A percentile compares a stretch with the other conserved stretches of the same genome.
Evolutionary conservation across 2,797 vertebrate species (phyloP).

Genomic region (Cossypha heuglini): DNA sequence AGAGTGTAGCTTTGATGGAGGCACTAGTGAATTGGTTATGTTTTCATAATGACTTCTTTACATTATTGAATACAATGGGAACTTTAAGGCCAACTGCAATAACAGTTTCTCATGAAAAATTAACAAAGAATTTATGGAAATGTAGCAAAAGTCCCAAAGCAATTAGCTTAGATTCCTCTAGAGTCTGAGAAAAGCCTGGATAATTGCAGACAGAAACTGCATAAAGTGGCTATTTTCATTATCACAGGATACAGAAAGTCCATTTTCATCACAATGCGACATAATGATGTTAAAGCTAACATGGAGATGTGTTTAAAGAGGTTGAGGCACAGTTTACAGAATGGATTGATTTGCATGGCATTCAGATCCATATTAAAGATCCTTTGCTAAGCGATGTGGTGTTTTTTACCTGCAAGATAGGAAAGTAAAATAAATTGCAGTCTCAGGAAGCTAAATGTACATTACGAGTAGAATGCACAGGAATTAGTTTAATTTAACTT

Average conservation of each 20-base stretch:
- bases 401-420: slow-evolving; percentile 12
- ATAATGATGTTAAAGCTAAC: slow-evolving; percentile 77
- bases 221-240: slow-evolving; percentile 80
- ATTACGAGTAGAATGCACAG: slow-evolving; percentile 48
- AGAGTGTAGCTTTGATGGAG: slow-evolving; percentile 39
- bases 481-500: slow-evolving; percentile 66
- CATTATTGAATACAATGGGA: slow-evolving; percentile 78
- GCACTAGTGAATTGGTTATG: slow-evolving; percentile 43
- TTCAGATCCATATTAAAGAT: slow-evolving; percentile 50
- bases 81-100: slow-evolving; percentile 75
- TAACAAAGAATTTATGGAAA: slow-evolving; percentile 84
- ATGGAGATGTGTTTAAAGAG: slow-evolving; percentile 65
- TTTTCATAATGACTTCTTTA: slow-evolving; percentile 75
- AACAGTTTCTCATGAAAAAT: slow-evolving; percentile 83
- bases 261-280: slow-evolving; percentile 79
- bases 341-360: slow-evolving; percentile 67
- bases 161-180: slow-evolving; percentile 82
- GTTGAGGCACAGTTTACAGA: slow-evolving; percentile 65
- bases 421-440: slow-evolving; percentile 19
- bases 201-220: slow-evolving; percentile 78
- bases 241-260: slow-evolving; percentile 75
- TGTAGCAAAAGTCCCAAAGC: slow-evolving; percentile 79
- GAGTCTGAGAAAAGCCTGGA: slow-evolving; percentile 76
- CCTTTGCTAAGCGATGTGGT: not conserved
- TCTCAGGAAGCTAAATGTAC: slow-evolving; percentile 56